Conservation (phyloP, 2,797 vertebrate genomes). For the Babyrousa celebensis region DNA sequence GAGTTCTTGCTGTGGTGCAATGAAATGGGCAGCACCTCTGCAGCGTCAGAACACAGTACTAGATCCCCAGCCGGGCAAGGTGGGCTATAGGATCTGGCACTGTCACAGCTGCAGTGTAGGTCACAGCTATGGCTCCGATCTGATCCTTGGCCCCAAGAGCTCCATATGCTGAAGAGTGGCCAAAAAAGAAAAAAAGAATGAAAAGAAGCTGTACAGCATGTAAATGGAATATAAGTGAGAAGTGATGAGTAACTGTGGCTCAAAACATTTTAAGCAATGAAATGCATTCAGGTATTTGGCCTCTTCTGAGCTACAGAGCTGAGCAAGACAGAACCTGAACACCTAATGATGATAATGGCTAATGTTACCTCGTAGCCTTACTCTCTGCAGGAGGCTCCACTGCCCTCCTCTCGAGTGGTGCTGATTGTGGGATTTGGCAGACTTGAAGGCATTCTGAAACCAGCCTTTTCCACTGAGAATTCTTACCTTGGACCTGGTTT, state of each 20-base stretch:
- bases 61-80: too few relatives aligned
- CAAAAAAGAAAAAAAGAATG: not conserved
- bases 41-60: too few relatives aligned
- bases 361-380: not conserved
- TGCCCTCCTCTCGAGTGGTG: not conserved
- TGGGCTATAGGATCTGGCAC: too few relatives aligned
- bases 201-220: not conserved
- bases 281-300: not conserved
- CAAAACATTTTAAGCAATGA: not conserved
- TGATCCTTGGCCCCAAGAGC: too few relatives aligned
- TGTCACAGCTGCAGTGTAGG: too few relatives aligned
- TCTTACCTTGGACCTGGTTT: not conserved
- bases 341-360: not conserved
- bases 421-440: fast-evolving
- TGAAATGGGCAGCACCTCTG: too few relatives aligned
- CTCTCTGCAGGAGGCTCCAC: not conserved
- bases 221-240: not conserved
- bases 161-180: too few relatives aligned
- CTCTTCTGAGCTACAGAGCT: not conserved
- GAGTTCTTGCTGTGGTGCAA: too few relatives aligned
- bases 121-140: too few relatives aligned
- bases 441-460: not conserved
- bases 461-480: not conserved
- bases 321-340: not conserved
- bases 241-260: not conserved